Base-by-base conservation (phyloP, 2,797 vertebrate genomes). In the Tenualosa ilisha region DNA sequence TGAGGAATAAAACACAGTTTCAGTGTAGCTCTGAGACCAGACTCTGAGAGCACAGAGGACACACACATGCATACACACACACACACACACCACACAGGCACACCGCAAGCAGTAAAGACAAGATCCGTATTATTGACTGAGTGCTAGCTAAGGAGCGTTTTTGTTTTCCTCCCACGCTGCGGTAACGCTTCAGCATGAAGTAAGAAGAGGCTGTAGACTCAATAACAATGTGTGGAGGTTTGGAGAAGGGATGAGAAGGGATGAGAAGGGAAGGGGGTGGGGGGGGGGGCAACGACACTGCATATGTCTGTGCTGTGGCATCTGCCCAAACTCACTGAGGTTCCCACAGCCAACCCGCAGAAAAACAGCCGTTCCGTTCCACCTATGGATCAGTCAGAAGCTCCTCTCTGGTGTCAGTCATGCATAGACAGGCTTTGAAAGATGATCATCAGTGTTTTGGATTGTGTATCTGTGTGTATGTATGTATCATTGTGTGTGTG, bases 81-180 rank as follows among this genome's bases (percentile, higher is more conserved):
- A 53, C 6, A 20, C 54, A 85, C 20, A 26, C 26, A 40, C 11
- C 13, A 72, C 65, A 31, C 17, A 59, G 20, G 3, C 56, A 0
- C 56, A 59, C 12, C 22, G 6, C 56, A 59, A 22, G 56, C 3
- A 59, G 26, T 31, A 72, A 15, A 72, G n/a, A 37, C 26, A 31
- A 72, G n/a, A 82, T 82, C 81, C 65, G 82, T 65, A 65, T 90
- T 87, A 83, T 86, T 89, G 84, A 89, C 82, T 56, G 86, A 17
- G 49, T 26, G 7, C 86, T 75, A 86, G 83, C 86, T 84, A 86
- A 86, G 15, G 83, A 79, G 86, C 84, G 72, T 7, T 87, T 84
- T 86, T 49, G 26, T 56, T 89, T 85, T 87, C 50, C 12, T 86
- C 61, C 63, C 63, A 46, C 61, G 49, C 26, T 86, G 53, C 54